These are phyloP conservation scores for Grallaria varia DNA, from an alignment of 2,113 vertebrate genomes.

Conservation along the genomic window DNA sequence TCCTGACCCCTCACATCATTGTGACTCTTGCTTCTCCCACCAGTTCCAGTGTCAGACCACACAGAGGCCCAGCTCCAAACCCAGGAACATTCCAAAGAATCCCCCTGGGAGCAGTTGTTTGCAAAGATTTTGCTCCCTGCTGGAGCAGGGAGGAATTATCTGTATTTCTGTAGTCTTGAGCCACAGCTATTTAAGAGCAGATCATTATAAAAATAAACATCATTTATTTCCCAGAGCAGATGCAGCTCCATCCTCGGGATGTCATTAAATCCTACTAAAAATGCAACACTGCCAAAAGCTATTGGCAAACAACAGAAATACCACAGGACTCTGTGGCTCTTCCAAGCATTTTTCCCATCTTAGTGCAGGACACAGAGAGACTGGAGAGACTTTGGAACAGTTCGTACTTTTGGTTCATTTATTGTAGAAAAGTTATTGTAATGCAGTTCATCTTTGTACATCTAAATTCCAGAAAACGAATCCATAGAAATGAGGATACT, in stretches of 20 bases:
- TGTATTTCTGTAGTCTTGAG: neutral
- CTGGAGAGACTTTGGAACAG: neutral
- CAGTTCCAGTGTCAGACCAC: neutral
- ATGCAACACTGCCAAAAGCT: neutral
- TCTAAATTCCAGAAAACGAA: conserved; percentile 84
- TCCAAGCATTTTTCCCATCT: neutral
- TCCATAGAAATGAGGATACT: conserved; percentile 81
- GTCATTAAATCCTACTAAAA: neutral
- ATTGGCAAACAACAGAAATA: neutral
- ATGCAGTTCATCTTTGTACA: conserved; percentile 82
- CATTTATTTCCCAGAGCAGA: neutral
- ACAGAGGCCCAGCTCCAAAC: neutral
- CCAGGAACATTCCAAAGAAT: neutral
- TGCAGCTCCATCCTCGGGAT: neutral
- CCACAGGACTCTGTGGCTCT: neutral
- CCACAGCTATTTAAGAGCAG: neutral
- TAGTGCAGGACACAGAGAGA: neutral
- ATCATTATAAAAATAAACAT: neutral
- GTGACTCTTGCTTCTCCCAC: neutral
- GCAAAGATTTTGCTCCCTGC: neutral
- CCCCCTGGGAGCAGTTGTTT: neutral
- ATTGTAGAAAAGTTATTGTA: conserved; percentile 83
- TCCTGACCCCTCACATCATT: neutral
- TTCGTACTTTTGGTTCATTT: conserved; percentile 72
- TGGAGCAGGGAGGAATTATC: neutral